Evolutionary conservation across 2,113 vertebrate species (phyloP), one percentile per base, ranked within the genome.

Genomic region (Carassius carassius): DNA sequence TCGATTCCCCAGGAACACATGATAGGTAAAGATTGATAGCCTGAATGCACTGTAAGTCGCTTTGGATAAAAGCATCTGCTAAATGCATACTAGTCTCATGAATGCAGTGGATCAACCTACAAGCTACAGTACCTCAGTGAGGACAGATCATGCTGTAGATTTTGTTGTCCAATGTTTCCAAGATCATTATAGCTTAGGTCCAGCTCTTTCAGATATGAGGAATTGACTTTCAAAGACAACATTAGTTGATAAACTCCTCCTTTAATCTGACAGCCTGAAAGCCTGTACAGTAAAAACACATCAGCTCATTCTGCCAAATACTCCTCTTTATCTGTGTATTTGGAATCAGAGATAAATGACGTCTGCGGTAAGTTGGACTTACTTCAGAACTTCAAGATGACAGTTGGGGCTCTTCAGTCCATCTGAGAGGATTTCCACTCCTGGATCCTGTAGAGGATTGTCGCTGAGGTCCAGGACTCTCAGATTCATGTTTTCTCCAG

Each of bases 101-200:
- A 10, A 41, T 41, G 41, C 7, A 41, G 41, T 41, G 41, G 41
- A 41, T 41, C 41, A 41, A 41, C 41, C 41, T 41, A 41, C 17
- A 58, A 58, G 32, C 47, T 56, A 54, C 47, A 32, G 47, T 76
- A 76, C 74, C 25, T 76, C 74, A 21, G n/a, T 51, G 73, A 54
- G 7, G 0, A 4, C 44, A 51, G 47, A 6, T 72, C 35, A n/a
- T 12, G 35, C 69, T 37, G 8, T 6, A 75, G 47, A 75, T 4
- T 51, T 4, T 76, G 23, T 7, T 25, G 8, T 32, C 16, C 9
- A 0, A 51, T 7, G 41, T 70, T n/a, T 70, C 9, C 14, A 51
- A 70, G 3, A 29, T 69, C 1, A 81, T 82, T 82, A 65, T 82
- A 82, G 23, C 44, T n/a, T 41, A 82, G 65, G 41, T 82, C 79